Evolutionary conservation across 1,140 invertebrate genomes (phyloP), one percentile per base, ranked within the genome.

Genomic region (Dreissena polymorpha): DNA sequence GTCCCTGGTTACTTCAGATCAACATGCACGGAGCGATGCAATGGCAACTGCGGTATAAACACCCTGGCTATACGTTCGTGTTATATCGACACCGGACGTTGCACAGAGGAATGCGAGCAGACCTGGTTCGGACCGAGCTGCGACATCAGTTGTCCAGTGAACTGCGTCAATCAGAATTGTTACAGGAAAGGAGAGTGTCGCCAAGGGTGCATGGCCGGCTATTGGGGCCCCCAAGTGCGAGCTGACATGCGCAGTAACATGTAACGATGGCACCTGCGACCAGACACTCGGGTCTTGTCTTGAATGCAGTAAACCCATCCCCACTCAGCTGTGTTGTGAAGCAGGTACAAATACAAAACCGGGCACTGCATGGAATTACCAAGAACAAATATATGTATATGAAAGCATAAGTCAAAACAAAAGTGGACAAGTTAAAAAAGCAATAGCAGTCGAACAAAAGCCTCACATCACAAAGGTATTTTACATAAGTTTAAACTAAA

Each of bases 201-300:
- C 18, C 14, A 55, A 21, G 79, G 79, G 14, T 81, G 79, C 55
- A 16, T 53, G 12, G 18, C 12, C 2, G 70, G 60, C 23, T 81
- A 50, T 73, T 81, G 63, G 13, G 79, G 79, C 73, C 69, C 27
- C 64, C 49, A 55, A 63, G 73, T 55, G 69, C 29, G 16, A 73
- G 27, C 12, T n/a, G n/a, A n/a, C n/a, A n/a, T n/a, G n/a, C n/a
- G n/a, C n/a, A n/a, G n/a, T n/a, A n/a, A n/a, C n/a, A n/a, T n/a
- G n/a, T n/a, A n/a, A n/a, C n/a, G n/a, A n/a, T n/a, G n/a, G n/a
- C n/a, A n/a, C n/a, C n/a, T 81, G 79, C 39, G 79, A 81, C 21
- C 53, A 55, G 64, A 50, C 29, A 6, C 8, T 18, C 16, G 79
- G 79, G 13, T 14, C 10, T 16, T 81, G 79, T 27, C n/a, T 18